phyloP scores from a whole-genome alignment of 2,888 invertebrate genomes.

The Tachina grossa region DNA sequence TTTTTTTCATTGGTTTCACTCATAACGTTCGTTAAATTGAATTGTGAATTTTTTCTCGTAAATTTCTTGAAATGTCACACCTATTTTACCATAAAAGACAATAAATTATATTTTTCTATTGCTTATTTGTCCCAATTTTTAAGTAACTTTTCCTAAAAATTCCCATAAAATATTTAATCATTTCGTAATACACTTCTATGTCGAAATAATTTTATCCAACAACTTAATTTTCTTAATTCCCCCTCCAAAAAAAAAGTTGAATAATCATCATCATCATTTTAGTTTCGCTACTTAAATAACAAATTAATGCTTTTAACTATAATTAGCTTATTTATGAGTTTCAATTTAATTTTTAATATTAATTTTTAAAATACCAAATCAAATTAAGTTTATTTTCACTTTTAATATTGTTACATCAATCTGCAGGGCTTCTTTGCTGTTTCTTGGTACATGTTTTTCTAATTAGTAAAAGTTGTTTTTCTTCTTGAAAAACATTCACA shows the following conservation, averaged over 20 bases:
- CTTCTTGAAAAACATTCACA: neutral
- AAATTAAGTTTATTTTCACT: slow-evolving; percentile 8
- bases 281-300: slow-evolving; percentile 17
- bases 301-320: slow-evolving; percentile 57
- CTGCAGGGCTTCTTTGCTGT: slow-evolving; percentile 8
- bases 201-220: neutral
- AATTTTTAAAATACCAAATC: slow-evolving; percentile 3
- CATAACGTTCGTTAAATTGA: too few species aligned
- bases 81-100: neutral
- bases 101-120: neutral
- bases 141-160: neutral
- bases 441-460: slow-evolving; percentile 32
- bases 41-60: too few species aligned
- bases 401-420: slow-evolving; percentile 21
- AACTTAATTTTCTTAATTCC: neutral
- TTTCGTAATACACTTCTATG: neutral
- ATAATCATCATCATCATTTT: neutral
- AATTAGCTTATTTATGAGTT: slow-evolving; percentile 43
- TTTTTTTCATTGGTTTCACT: too few species aligned
- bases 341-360: slow-evolving; percentile 27
- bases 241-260: neutral
- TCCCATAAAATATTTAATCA: neutral
- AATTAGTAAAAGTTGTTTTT: slow-evolving; percentile 41
- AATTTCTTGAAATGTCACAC: too few species aligned
- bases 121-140: neutral